Base-by-base conservation (phyloP, 2,113 vertebrate species). In the Eurystomus gularis region DNA sequence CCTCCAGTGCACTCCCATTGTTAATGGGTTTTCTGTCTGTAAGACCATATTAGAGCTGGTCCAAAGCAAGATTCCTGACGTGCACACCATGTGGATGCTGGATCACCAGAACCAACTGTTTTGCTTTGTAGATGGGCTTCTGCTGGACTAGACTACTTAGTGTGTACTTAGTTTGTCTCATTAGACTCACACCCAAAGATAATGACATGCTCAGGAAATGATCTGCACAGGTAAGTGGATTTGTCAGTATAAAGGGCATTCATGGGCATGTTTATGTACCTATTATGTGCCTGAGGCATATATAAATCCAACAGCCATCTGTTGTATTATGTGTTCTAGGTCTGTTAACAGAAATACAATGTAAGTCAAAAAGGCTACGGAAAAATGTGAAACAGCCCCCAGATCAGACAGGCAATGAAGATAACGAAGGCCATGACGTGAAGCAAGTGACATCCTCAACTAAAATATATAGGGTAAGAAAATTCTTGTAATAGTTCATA, bases 271-370 rank as follows among this genome's bases (percentile, higher is more conserved):
- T 29, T 62, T 75, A 68, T 40, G 33, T 54, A 68, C 31, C 7
- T 72, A 28, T 17, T 80, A 13, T 26, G 25, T 70, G 46, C 13
- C 62, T 73, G n/a, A 57, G 29, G 17, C 26, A 61, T 33, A 17
- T 29, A 31, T 25, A 83, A 95, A 71, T 76, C 46, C 21, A 58
- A 11, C 48, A 10, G 70, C 29, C 58, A 58, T 73, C 86, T 88
- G 24, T 90, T 88, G 51, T 86, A 48, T 82, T 73, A 15, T 23
- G 25, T 85, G n/a, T 93, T 90, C 51, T 97, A 99, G 99, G 99
- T 94, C 98, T 99, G 91, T 96, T 99, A 97, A 99, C 99, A 73
- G 99, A 99, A 98, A 99, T 99, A 96, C 99, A 99, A 73, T 99
- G 99, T 97, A 99, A 99, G 95, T 99, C 99, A 54, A 99, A 99